Base-by-base conservation (phyloP, 2,113 vertebrate genomes). In the Bungarus multicinctus region DNA sequence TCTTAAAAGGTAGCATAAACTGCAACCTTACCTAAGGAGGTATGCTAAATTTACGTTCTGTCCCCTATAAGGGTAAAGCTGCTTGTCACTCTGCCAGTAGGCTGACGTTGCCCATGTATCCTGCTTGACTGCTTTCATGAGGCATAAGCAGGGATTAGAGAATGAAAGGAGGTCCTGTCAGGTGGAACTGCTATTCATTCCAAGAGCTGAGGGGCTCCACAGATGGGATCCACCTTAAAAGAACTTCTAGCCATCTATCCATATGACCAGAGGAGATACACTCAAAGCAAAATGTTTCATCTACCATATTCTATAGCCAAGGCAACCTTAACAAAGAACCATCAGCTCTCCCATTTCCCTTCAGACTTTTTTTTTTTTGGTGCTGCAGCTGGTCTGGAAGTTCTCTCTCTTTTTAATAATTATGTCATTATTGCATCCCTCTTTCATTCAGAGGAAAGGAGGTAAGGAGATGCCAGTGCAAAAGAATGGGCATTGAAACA, bases 231-330 rank as follows among this genome's bases (percentile, higher is more conserved):
- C 97, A 97, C 97, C 97, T 97, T 97, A 97, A 93, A 90, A 97
- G 93, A 96, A 94, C 94, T 95, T 95, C 96, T 95, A 85, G 43
- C 20, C 90, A 93, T 95, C 95, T 94, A 96, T 97, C 95, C 94
- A 96, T 97, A 96, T 94, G 96, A 96, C 96, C 95, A 94, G 96
- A 96, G 0, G 85, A 95, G 95, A 95, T 94, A 93, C 89, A 50
- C 85, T 94, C 94, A 93, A 95, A 96, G 96, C 95, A 87, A 90
- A 90, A 93, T 93, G 60, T 97, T 96, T 97, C 95, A 97, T 97
- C 96, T 96, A 95, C 95, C 96, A 97, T 97, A 97, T 97, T 97
- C 96, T 97, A 97, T 96, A 97, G 97, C 96, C 97, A 96, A 97
- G 97, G 95, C 97, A 95, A 96, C 97, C 95, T 95, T 96, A 97